phyloP scores from a whole-genome alignment of 2,113 vertebrate genomes.

The Salminus brasiliensis region DNA sequence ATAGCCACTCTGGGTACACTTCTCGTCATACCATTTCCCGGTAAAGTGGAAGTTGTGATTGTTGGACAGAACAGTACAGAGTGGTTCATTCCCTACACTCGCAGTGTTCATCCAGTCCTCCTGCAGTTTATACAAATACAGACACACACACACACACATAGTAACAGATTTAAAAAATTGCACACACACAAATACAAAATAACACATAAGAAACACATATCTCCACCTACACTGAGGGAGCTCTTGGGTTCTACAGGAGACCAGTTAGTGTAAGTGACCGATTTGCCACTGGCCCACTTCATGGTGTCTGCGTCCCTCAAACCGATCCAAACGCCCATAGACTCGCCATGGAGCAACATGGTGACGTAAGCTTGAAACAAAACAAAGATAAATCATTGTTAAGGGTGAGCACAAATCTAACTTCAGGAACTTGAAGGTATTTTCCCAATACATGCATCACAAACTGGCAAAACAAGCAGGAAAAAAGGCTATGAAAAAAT shows the following conservation, averaged over 20 bases:
- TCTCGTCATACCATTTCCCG: slow-evolving; percentile 92
- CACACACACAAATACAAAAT: no score
- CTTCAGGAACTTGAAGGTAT: no score
- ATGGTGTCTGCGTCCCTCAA: slow-evolving; percentile 77
- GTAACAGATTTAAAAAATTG: no score
- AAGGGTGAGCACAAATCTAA: no score
- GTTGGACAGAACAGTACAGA: slow-evolving; percentile 87
- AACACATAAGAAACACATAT: background rate
- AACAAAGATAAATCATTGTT: background rate
- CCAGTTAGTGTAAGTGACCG: slow-evolving; percentile 86
- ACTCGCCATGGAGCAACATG: slow-evolving; percentile 87
- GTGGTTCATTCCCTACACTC: slow-evolving; percentile 57
- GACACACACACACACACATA: slow-evolving; percentile 10
- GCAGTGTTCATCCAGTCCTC: slow-evolving; percentile 64
- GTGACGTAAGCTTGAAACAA: slow-evolving; percentile 86
- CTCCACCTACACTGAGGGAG: slow-evolving; percentile 64
- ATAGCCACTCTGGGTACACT: slow-evolving; percentile 80
- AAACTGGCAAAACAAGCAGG: no score
- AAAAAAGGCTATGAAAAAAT: no score
- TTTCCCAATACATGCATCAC: no score
- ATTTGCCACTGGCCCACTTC: slow-evolving; percentile 80
- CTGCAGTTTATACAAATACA: slow-evolving; percentile 49
- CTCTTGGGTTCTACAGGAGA: slow-evolving; percentile 78
- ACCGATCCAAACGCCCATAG: slow-evolving; percentile 88
- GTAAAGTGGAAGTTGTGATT: slow-evolving; percentile 88